Conservation (phyloP, 2,113 vertebrate genomes). For the Scartelaos histophorus region DNA sequence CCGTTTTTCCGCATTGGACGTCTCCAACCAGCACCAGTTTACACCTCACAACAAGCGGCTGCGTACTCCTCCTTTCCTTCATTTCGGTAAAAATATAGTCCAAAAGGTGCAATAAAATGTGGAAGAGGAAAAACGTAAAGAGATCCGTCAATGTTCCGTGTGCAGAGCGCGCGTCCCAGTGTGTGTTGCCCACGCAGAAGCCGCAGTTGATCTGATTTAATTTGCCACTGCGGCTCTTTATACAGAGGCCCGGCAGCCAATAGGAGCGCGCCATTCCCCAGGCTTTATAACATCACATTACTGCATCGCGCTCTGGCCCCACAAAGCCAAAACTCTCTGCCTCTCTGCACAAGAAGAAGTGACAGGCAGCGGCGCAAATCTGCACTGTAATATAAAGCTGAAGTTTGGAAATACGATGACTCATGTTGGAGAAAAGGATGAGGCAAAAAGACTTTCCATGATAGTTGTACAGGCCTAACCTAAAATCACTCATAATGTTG, state of each 20-base stretch:
- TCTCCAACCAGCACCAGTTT: conserved; percentile 94
- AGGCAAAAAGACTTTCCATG: background rate
- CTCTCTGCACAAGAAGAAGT: background rate
- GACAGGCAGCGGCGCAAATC: background rate
- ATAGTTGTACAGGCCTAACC: background rate
- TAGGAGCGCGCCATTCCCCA: conserved; percentile 53
- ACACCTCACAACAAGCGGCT: conserved; percentile 90
- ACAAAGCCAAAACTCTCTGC: conserved; percentile 7
- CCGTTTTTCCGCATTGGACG: conserved; percentile 96
- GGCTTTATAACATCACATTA: conserved; percentile 30
- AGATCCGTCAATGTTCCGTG: conserved; percentile 15
- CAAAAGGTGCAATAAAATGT: conserved; percentile 21
- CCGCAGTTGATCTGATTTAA: conserved; percentile 72
- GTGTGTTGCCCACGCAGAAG: conserved; percentile 21
- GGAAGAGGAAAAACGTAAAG: conserved; percentile 1
- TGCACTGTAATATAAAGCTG: background rate
- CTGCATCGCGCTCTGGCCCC: conserved; percentile 22
- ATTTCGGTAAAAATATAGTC: conserved; percentile 63
- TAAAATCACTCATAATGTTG: too few species aligned
- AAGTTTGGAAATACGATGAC: background rate
- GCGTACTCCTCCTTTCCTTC: conserved; percentile 88
- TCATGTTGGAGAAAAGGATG: background rate
- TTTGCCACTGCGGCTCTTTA: conserved; percentile 71
- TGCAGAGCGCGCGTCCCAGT: conserved; percentile 4
- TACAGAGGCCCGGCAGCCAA: conserved; percentile 70